phyloP scores from a whole-genome alignment of 2,888 invertebrate species.

The Tachina lurida region DNA sequence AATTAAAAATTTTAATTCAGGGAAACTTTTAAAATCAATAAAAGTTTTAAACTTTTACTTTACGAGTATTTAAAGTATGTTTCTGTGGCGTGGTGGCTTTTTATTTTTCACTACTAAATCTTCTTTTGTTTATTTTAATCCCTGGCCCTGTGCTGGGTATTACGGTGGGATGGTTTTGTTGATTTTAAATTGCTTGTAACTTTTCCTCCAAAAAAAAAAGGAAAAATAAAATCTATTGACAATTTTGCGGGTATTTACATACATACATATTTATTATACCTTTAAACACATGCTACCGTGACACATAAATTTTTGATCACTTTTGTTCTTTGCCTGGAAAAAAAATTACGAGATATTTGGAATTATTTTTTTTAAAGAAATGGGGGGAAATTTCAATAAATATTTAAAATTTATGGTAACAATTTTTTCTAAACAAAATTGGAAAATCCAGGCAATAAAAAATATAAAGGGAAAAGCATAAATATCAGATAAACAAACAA shows the following conservation, averaged over 20 bases:
- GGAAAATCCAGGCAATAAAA: not conserved
- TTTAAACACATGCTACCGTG: slow-evolving; percentile 69
- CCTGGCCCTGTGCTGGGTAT: slow-evolving; percentile 56
- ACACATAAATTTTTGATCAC: slow-evolving; percentile 64
- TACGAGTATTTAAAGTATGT: not conserved
- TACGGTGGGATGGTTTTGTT: slow-evolving; percentile 42
- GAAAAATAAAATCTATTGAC: slow-evolving; percentile 38
- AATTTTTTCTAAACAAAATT: not conserved
- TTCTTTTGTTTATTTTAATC: slow-evolving; percentile 44
- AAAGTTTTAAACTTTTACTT: not conserved
- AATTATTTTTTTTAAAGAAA: not conserved
- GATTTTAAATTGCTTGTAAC: slow-evolving; percentile 30
- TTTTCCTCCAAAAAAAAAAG: slow-evolving; percentile 28
- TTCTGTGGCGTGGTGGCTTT: slow-evolving; percentile 15
- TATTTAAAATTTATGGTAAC: slow-evolving; percentile 48
- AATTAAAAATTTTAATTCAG: slow-evolving; percentile 18
- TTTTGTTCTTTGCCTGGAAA: slow-evolving; percentile 3
- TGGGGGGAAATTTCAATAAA: slow-evolving; percentile 45
- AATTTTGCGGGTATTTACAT: slow-evolving; percentile 70
- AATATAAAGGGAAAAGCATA: not conserved
- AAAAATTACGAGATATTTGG: slow-evolving; percentile 31
- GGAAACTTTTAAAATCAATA: slow-evolving; percentile 46
- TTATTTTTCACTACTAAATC: slow-evolving; percentile 24
- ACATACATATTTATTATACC: slow-evolving; percentile 49
- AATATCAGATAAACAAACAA: no score